Base-by-base conservation (phyloP, 2,797 vertebrate genomes). In the Salmo trutta region DNA sequence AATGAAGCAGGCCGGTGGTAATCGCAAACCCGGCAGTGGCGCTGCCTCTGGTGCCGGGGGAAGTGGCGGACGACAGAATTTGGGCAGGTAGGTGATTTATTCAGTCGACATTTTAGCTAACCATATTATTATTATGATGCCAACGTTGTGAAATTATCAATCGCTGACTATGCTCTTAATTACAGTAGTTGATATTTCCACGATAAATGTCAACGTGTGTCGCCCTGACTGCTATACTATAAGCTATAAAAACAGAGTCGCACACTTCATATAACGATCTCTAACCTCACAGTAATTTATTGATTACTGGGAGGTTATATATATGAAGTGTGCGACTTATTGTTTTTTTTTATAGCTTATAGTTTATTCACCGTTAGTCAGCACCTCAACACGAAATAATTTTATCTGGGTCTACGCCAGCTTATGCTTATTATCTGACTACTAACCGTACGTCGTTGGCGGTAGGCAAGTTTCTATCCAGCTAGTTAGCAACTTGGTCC, bases 1-100 rank as follows among this genome's bases (percentile, higher is more conserved):
- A 93, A 95, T 97, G 95, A 97, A 97, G 91, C 93, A 93, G 92
- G 95, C 96, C 94, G 94, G 91, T 94, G 94, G 95, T 93, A 95
- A 95, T 95, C 90, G 96, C 93, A 97, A 96, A 91, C 94, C 95
- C 92, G 94, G 94, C 91, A 90, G 95, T 92, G 92, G 96, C 90
- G 89, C 95, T 87, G 92, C 94, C 92, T 91, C 93, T 82, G 88
- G 92, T 87, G 88, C 91, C 68, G 92, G 94, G 83, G 92, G 93
- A 88, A 92, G 92, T 84, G 91, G 94, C 78, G 84, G 96, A 84
- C 93, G 96, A 82, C 96, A 94, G 88, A 95, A 93, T 92, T 89
- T 96, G 91, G 96, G 96, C 95, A 96, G 96, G 96, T 97, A 94
- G 93, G 96, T 96, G 88, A 21, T 75, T 71, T 29, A 31, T 51